Percentiles rank a stretch among this genome's conserved stretches.
Conservation (phyloP, 2,888 invertebrate genomes). For the Cheilosia grossa region DNA sequence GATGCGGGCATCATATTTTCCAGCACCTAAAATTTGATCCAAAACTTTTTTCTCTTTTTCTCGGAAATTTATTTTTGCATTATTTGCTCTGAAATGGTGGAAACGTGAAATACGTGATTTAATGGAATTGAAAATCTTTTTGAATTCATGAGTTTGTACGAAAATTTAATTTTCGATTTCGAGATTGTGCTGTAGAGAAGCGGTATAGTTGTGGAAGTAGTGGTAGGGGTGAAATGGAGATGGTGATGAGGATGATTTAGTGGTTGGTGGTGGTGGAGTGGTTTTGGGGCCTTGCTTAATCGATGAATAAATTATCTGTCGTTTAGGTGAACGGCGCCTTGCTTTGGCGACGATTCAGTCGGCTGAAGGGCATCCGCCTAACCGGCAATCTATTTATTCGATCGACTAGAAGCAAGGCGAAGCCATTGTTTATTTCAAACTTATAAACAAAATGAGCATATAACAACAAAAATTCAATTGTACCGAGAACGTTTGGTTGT, state of each 20-base stretch:
- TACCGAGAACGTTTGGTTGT: conserved; percentile 62
- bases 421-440: conserved; percentile 71
- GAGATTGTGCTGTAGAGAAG: conserved; percentile 9
- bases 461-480: conserved; percentile 75
- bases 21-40: conserved; percentile 95
- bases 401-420: conserved; percentile 67
- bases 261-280: conserved; percentile 34
- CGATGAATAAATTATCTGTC: conserved; percentile 74
- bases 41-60: conserved; percentile 97
- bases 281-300: conserved; percentile 57
- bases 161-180: conserved; percentile 64
- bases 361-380: conserved; percentile 33
- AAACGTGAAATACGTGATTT: conserved; percentile 73
- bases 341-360: neutral
- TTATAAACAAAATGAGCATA: conserved; percentile 74
- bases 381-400: conserved; percentile 70
- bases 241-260: neutral
- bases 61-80: conserved; percentile 93
- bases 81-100: conserved; percentile 87
- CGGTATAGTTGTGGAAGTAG: neutral
- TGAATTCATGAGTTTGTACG: conserved; percentile 61
- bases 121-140: conserved; percentile 72
- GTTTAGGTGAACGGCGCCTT: conserved; percentile 44
- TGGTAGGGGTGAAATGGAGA: neutral
- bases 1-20: conserved; percentile 95